Percentiles rank a stretch among this genome's conserved stretches.
Evolutionary conservation across 2,888 invertebrate genomes (phyloP).

Genomic region (Eristalinus sepulchralis): DNA sequence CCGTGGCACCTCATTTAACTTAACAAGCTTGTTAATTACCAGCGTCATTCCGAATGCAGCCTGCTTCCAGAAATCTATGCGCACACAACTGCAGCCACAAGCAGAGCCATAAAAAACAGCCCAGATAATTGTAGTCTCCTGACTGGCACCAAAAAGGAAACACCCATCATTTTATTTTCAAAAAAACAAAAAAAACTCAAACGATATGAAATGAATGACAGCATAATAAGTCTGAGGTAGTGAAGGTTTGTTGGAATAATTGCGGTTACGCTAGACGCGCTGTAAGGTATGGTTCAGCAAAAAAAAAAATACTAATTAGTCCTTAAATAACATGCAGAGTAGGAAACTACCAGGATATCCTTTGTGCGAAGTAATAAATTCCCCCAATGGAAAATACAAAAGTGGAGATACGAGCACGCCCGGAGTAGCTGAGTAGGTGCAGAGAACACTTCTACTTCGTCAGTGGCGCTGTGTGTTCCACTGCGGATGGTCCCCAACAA

Average conservation of each 20-base stretch:
- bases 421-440: constrained; percentile 19
- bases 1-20: neutral
- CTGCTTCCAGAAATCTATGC: neutral
- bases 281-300: neutral
- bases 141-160: neutral
- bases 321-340: constrained; percentile 57
- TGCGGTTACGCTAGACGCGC: constrained; percentile 32
- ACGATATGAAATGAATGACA: constrained; percentile 51
- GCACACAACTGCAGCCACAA: neutral
- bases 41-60: constrained; percentile 25
- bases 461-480: neutral
- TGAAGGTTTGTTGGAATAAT: constrained; percentile 57
- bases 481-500: constrained; percentile 30
- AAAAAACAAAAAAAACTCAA: constrained; percentile 20
- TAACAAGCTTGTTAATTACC: constrained; percentile 49
- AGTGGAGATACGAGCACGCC: constrained; percentile 2
- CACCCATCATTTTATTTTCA: neutral
- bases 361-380: constrained; percentile 61
- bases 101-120: constrained; percentile 7
- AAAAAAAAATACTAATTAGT: constrained; percentile 62
- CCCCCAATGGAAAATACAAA: constrained; percentile 35
- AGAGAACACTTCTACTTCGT: constrained; percentile 36
- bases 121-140: constrained; percentile 20
- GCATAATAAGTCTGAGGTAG: constrained; percentile 60
- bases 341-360: constrained; percentile 68